Evolutionary conservation across 2,888 invertebrate species (phyloP), one percentile per base, ranked within the genome.

Genomic region (Harmothoe impar): DNA sequence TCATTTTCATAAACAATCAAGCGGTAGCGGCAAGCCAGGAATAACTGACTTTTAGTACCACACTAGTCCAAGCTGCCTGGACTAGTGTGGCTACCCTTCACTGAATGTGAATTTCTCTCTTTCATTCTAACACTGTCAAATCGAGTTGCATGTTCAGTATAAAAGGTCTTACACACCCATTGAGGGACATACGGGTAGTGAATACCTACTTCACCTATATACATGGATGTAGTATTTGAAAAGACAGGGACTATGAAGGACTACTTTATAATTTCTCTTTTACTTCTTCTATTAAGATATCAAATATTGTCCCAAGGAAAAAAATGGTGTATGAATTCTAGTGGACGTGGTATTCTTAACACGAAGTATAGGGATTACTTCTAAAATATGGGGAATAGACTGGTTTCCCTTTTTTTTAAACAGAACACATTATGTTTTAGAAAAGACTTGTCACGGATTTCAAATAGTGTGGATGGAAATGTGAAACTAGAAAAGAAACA

Each of bases 171-270:
- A 43, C 5, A 10, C 43, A 43, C 10, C 7, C 62, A 62, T 62
- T 62, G 12, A 62, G 1, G 43, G 3, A 43, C 43, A 43, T 43
- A 43, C 7, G 12, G 20, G 62, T 62, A n/a, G 62, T n/a, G 62
- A 62, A n/a, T 20, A n/a, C 62, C 62, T 20, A 62, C 62, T 62
- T 62, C 62, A 62, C 62, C 62, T 62, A 62, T n/a, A 62, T 62
- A n/a, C n/a, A 5, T 62, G 20, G 62, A 3, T 20, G 23, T 5
- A 62, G 62, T 62, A 62, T 62, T 62, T 62, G 62, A 62, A 62
- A 62, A 62, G 23, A 1, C n/a, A n/a, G 62, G 20, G 62, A 62
- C 62, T 15, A 62, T 62, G 62, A 62, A 62, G 15, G 62, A n/a
- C 62, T 10, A 62, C n/a, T 20, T 12, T 20, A 62, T 62, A 3